These are phyloP conservation scores for Cecropterus lyciades DNA, from an alignment of 1,140 invertebrate genomes.

Conservation along the genomic window DNA sequence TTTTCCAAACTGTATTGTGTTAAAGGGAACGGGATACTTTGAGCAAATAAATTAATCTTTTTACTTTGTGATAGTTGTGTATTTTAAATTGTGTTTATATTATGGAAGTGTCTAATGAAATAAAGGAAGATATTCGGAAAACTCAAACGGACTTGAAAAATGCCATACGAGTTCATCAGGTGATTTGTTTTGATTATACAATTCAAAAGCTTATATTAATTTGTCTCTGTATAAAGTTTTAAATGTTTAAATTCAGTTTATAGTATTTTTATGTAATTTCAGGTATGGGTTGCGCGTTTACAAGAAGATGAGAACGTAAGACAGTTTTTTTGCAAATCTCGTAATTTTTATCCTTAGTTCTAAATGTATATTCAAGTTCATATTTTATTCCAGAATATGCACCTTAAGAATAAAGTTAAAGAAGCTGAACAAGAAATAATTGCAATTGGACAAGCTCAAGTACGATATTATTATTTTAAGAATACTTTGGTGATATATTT, in stretches of 20 bases:
- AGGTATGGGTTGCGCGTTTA: conserved; percentile 85
- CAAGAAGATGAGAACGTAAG: conserved; percentile 86
- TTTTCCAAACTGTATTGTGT: conserved; percentile 7
- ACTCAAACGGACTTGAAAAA: conserved; percentile 87
- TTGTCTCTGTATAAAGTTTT: conserved; percentile 30
- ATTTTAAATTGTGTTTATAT: conserved; percentile 37
- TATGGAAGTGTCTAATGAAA: conserved; percentile 87
- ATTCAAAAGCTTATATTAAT: conserved; percentile 17
- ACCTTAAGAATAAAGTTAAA: conserved; percentile 81
- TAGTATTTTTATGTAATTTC: conserved; percentile 51
- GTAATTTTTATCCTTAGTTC: conserved; percentile 16
- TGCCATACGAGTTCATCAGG: conserved; percentile 88
- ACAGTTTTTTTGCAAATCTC: conserved; percentile 23
- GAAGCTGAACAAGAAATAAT: conserved; percentile 85
- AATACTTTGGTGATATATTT: neutral
- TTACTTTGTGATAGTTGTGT: conserved; percentile 10
- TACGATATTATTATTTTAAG: conserved; percentile 53
- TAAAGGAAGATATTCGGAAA: conserved; percentile 86
- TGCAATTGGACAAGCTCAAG: conserved; percentile 83
- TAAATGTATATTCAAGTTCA: conserved; percentile 34
- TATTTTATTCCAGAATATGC: conserved; percentile 71
- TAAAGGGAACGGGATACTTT: conserved; percentile 1
- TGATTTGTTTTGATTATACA: conserved; percentile 64
- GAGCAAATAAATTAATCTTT: conserved; percentile 4
- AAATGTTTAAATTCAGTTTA: conserved; percentile 6